A percentile compares a stretch with the other conserved stretches of the same genome.
phyloP scores from a whole-genome alignment of 2,113 vertebrate genomes.

The Cardinalis cardinalis region DNA sequence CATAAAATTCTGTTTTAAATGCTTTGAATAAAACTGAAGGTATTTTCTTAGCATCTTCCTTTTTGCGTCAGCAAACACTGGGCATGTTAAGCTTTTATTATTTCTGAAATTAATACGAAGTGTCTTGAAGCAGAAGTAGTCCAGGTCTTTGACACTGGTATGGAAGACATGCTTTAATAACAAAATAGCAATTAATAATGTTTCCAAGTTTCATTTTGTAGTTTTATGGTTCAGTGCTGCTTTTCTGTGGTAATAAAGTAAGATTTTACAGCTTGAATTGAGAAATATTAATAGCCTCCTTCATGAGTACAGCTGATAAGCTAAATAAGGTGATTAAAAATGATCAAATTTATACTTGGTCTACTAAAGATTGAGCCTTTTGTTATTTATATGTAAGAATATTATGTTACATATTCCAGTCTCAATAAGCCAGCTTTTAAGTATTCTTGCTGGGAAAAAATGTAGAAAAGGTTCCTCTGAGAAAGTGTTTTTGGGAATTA shows the following conservation, averaged over 20 bases:
- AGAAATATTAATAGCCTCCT: background rate
- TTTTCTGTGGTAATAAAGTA: conserved; percentile 20
- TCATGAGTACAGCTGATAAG: background rate
- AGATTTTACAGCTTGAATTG: conserved; percentile 9
- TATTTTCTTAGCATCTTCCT: background rate
- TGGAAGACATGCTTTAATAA: conserved; percentile 3
- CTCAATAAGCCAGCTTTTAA: background rate
- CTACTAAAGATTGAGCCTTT: background rate
- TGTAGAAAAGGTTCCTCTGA: background rate
- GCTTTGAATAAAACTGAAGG: background rate
- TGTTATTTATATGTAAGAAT: background rate
- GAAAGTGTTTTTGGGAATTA: background rate
- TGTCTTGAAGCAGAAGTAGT: background rate
- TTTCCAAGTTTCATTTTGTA: conserved; percentile 24
- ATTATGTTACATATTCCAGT: background rate
- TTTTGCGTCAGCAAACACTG: background rate
- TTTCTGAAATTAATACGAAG: background rate
- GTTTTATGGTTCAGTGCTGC: conserved; percentile 16
- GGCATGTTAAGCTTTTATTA: background rate
- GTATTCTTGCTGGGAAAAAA: background rate
- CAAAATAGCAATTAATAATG: conserved; percentile 42
- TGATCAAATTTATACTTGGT: background rate
- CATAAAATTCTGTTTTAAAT: background rate
- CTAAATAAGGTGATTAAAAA: conserved; percentile 26
- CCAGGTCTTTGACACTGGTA: background rate